Evolutionary conservation across 2,797 vertebrate species (phyloP), one percentile per base, ranked within the genome.

Genomic region (Falco rusticolus): DNA sequence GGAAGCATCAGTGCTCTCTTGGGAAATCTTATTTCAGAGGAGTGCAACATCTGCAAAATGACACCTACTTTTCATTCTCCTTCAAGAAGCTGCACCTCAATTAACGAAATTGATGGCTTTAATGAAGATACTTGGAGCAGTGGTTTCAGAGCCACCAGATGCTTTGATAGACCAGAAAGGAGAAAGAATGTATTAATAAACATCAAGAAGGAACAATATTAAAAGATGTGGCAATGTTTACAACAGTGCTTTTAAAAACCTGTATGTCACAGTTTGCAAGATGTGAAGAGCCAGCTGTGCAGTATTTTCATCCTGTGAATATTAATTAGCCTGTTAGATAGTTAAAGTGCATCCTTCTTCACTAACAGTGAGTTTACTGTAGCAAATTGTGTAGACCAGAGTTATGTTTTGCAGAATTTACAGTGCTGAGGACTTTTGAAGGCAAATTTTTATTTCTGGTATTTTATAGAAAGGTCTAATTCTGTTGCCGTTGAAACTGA

Each of bases 11-110:
- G 28, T 24, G 21, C 51, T 84, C 1, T 72, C 71, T 90, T 79
- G 70, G 69, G 79, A 90, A 81, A 91, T 86, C 48, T 75, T 13
- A 33, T 90, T 94, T 84, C 66, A 79, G 65, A 95, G 39, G 16
- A 68, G 33, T 47, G 71, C 16, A 74, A 2, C 64, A n/a, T 17
- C 57, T 85, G 71, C 25, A 33, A 87, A 91, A 80, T 56, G 6
- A 71, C 39, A 87, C 53, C 57, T 83, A 39, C 18, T 75, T 90
- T 70, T 85, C 37, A 37, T 90, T 87, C 25, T 78, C 28, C 43
- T 54, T 92, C 31, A 57, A 61, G 56, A 89, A 80, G 11, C 31
- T 90, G 25, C 41, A 37, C 83, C 56, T 90, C 13, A n/a, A 17
- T 75, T 92, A 85, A 50, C 29, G 59, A 86, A 95, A 82, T 68